A percentile compares a stretch with the other conserved stretches of the same genome.
Conservation (phyloP, 2,888 invertebrate genomes). For the Tiliacea citrago region DNA sequence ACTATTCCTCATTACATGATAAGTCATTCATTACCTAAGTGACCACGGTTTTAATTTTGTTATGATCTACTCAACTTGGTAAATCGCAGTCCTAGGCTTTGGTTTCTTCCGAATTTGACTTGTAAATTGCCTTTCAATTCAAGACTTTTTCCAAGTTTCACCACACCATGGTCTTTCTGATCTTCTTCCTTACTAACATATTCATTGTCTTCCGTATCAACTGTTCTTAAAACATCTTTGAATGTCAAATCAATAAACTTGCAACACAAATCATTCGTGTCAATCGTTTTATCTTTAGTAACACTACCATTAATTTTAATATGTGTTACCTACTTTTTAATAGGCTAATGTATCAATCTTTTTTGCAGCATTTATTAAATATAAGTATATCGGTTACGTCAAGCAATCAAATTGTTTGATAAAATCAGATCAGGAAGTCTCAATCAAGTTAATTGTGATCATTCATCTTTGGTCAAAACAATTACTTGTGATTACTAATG, state of each 20-base stretch:
- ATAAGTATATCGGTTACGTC: constrained; percentile 35
- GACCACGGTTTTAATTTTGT: background rate
- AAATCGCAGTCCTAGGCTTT: background rate
- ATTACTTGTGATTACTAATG: constrained; percentile 76
- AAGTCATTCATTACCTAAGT: constrained; percentile 45
- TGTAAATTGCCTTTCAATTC: background rate
- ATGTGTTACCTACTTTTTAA: constrained; percentile 37
- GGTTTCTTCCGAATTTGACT: background rate
- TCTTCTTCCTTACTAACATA: background rate
- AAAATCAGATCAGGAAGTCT: constrained; percentile 75
- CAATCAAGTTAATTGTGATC: constrained; percentile 68
- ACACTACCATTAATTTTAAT: constrained; percentile 20
- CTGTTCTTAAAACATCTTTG: constrained; percentile 28
- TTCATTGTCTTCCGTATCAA: constrained; percentile 17
- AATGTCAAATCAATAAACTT: constrained; percentile 36
- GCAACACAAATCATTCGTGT: constrained; percentile 30
- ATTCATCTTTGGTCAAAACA: constrained; percentile 76
- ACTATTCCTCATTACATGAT: constrained; percentile 57
- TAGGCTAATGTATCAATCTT: constrained; percentile 11
- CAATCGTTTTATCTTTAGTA: constrained; percentile 28
- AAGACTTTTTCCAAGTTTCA: background rate
- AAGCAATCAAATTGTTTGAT: constrained; percentile 52
- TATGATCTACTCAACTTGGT: constrained; percentile 1
- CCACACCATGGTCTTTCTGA: constrained; percentile 3
- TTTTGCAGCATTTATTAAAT: constrained; percentile 27